Evolutionary conservation across 1,140 invertebrate species (phyloP).

Genomic region (Sinella curviseta): DNA sequence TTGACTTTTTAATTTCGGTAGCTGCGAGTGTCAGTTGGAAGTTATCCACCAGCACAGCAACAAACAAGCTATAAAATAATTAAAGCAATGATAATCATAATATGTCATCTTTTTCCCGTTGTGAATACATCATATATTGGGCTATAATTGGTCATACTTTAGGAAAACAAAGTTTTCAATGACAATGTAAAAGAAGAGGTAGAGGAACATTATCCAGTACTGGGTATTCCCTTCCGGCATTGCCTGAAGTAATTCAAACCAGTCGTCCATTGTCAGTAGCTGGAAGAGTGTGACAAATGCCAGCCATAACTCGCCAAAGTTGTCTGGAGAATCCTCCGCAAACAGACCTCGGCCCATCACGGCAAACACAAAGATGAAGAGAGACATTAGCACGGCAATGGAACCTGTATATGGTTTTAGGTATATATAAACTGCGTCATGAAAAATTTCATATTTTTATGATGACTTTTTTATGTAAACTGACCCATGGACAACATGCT

Average conservation of each 20-base stretch:
- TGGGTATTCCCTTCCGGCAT: not conserved
- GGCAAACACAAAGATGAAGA: conserved; percentile 52
- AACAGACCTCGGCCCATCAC: conserved; percentile 52
- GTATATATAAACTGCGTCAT: not conserved
- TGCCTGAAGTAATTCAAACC: conserved; percentile 36
- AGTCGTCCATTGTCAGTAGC: conserved; percentile 48
- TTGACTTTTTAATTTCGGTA: conserved; percentile 22
- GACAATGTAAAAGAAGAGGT: conserved; percentile 51
- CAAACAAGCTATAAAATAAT: conserved; percentile 47
- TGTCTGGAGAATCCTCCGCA: conserved; percentile 36
- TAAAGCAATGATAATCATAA: not conserved
- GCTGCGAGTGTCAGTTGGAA: conserved; percentile 51
- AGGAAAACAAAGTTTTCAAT: conserved; percentile 53
- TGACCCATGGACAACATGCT: conserved; percentile 50
- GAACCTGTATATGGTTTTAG: conserved; percentile 32
- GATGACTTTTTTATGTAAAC: too few relatives aligned
- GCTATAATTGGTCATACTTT: too few relatives aligned
- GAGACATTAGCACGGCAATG: conserved; percentile 51
- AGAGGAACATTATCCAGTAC: conserved; percentile 49
- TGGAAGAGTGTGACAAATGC: conserved; percentile 52
- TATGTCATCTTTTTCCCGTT: not conserved
- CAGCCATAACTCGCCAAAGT: conserved; percentile 50
- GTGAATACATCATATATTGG: not conserved
- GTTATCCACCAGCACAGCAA: conserved; percentile 53
- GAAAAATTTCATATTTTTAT: not conserved